Evolutionary conservation across 2,888 invertebrate species (phyloP), one percentile per base, ranked within the genome.

Genomic region (Pantelozetes paolii): DNA sequence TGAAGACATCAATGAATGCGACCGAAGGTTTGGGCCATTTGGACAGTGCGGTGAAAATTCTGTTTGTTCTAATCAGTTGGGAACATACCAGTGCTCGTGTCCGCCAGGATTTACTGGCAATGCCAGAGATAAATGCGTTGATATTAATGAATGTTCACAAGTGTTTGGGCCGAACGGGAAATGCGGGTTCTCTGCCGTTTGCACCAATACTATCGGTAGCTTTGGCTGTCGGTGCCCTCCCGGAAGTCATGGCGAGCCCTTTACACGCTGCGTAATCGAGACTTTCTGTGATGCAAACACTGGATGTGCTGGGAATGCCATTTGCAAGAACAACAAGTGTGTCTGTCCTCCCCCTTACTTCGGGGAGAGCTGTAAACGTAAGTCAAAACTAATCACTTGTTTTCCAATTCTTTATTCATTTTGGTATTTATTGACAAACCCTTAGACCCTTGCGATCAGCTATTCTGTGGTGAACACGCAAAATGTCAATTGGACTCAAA

Each of bases 331-430:
- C 77, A 87, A 88, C 75, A 87, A 90, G 79, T 94, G 94, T 81
- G 82, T 92, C 48, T 94, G 94, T 79, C 94, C 93, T 2, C 92
- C 92, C 80, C 94, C 94, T 0, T 94, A 94, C 81, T 85, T 92
- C 78, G 94, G 94, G 79, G 91, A 92, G 79, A 92, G 93, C 80
- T 94, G 94, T 80, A 87, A 93, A 83, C 94, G 91, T 91, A 86
- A 88, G 90, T 79, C 62, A 1, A 18, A 18, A n/a, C n/a, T 59
- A 28, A n/a, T 59, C 15, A 8, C 1, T 32, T 18, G 9, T 15
- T 28, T 62, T 36, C 20, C 18, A 18, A 8, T 1, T 26, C 32
- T 28, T 18, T 13, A 5, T 20, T 20, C 3, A 23, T 54, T 20
- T 54, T 23, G 26, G 5, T n/a, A 28, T 30, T 50, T 18, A n/a